phyloP scores from a whole-genome alignment of 92 coral and sea anemone species.

The Meandrina meandrites region DNA sequence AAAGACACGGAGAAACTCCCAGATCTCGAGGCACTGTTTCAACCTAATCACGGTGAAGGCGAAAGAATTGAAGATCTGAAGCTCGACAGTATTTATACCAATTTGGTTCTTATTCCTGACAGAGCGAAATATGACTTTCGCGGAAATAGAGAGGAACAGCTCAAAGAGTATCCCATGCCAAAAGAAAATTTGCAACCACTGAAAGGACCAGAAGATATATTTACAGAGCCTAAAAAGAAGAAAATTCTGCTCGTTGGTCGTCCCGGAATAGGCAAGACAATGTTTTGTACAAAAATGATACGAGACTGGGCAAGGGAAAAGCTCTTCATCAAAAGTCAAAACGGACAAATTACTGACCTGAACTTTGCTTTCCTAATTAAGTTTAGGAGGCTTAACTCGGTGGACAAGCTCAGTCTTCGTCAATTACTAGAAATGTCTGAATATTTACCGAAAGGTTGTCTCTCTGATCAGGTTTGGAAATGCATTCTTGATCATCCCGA shows the following conservation, averaged over 20 bases:
- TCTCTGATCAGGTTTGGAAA: slow-evolving; percentile 11
- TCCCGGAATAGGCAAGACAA: slow-evolving; percentile 59
- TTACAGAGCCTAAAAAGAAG: neutral
- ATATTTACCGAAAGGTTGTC: neutral
- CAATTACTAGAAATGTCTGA: neutral
- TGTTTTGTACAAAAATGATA: slow-evolving; percentile 27
- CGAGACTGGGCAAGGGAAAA: slow-evolving; percentile 43
- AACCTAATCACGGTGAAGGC: neutral
- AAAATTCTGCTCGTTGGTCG: slow-evolving; percentile 47
- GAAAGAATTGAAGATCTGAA: neutral
- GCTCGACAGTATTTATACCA: neutral
- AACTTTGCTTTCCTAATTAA: neutral
- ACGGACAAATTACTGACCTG: slow-evolving; percentile 2
- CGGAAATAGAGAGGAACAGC: neutral
- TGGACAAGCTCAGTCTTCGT: slow-evolving; percentile 8
- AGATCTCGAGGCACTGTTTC: neutral
- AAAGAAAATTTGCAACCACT: neutral
- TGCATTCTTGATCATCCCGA: slow-evolving; percentile 21
- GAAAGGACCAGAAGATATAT: neutral
- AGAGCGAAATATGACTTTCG: neutral
- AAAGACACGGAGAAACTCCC: neutral
- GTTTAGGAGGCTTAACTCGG: slow-evolving; percentile 30
- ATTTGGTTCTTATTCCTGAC: neutral
- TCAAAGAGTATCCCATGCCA: neutral
- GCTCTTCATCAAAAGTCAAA: neutral